phyloP scores from a whole-genome alignment of 2,797 vertebrate species.

The Melopsittacus undulatus region DNA sequence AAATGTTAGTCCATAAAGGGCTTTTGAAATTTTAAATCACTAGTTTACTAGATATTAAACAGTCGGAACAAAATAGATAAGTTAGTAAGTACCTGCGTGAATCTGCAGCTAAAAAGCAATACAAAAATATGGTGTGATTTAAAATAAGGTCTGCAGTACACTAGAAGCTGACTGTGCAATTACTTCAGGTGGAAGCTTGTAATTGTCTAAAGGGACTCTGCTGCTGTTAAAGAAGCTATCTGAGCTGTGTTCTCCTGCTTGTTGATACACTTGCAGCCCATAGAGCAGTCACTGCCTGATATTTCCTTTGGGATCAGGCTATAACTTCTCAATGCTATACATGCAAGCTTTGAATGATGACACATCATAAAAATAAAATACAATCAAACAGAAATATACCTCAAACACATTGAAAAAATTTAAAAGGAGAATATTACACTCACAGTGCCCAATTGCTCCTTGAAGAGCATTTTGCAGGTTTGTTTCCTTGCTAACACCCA shows the following conservation, averaged over 20 bases:
- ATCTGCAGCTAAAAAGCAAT: background rate
- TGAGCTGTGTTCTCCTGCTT: background rate
- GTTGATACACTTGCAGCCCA: background rate
- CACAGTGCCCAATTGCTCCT: background rate
- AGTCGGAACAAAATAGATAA: background rate
- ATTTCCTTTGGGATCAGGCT: conserved; percentile 10
- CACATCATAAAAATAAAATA: background rate
- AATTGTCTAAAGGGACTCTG: background rate
- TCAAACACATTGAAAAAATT: background rate
- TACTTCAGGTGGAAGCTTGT: background rate
- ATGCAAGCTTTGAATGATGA: conserved; percentile 5
- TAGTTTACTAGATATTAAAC: background rate
- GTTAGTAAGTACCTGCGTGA: background rate
- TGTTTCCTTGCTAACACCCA: background rate
- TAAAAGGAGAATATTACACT: background rate
- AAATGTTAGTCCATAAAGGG: background rate
- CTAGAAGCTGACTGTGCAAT: background rate
- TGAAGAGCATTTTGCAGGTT: background rate
- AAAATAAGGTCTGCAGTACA: background rate
- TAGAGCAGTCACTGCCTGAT: background rate
- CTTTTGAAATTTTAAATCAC: background rate
- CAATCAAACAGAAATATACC: background rate
- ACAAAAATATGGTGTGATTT: background rate
- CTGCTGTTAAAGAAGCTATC: background rate
- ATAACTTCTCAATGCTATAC: background rate